These are phyloP conservation scores for Drosophila sechellia DNA, from an alignment of 1,140 invertebrate genomes.

Conservation along the genomic window DNA sequence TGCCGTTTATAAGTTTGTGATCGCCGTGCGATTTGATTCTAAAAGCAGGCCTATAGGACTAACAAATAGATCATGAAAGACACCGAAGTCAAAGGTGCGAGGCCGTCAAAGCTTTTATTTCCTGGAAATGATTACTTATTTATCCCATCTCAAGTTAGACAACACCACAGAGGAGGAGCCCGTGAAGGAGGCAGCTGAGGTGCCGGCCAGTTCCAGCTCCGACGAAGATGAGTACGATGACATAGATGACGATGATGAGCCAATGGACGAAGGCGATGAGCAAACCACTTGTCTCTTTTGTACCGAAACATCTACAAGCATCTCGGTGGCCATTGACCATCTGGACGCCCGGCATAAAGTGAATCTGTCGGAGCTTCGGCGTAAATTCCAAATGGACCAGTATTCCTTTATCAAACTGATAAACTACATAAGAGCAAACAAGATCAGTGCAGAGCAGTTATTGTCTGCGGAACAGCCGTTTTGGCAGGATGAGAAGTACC, in stretches of 20 bases:
- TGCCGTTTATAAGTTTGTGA: neutral
- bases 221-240: conserved; percentile 67
- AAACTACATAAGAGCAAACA: conserved; percentile 92
- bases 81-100: conserved; percentile 37
- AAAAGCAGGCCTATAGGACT: neutral
- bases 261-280: conserved; percentile 60
- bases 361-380: conserved; percentile 88
- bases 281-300: conserved; percentile 86
- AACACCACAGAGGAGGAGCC: conserved; percentile 13
- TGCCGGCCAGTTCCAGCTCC: conserved; percentile 27
- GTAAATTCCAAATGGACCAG: conserved; percentile 91
- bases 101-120: neutral
- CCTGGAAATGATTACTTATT: neutral
- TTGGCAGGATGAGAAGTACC: conserved; percentile 91
- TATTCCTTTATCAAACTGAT: conserved; percentile 94
- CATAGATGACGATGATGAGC: conserved; percentile 62
- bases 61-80: conserved; percentile 44
- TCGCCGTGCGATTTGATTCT: no score
- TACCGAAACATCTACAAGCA: conserved; percentile 84
- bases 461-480: conserved; percentile 84
- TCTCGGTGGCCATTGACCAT: conserved; percentile 86
- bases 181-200: conserved; percentile 4
- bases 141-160: neutral
- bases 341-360: conserved; percentile 88
- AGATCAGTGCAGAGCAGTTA: conserved; percentile 86